These are phyloP conservation scores for Caenorhabditis doughertyi DNA, from an alignment of 2,888 invertebrate genomes.

Conservation along the genomic window DNA sequence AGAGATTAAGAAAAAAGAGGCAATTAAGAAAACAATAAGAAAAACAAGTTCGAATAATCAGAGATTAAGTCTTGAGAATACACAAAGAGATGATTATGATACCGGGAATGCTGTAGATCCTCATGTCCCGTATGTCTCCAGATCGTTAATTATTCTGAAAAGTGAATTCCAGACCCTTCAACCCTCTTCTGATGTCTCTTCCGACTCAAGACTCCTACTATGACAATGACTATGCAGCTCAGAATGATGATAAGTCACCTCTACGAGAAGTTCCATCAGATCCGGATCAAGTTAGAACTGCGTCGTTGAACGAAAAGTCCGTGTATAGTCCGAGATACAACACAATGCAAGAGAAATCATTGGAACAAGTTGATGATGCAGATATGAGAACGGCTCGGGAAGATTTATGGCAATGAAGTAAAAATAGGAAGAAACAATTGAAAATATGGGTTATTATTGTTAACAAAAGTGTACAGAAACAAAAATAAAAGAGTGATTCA, in stretches of 20 bases:
- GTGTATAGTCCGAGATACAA: conserved; percentile 32
- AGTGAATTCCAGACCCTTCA: conserved; percentile 13
- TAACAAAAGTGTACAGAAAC: conserved; percentile 44
- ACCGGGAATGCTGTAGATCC: no score
- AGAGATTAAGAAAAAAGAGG: conserved; percentile 31
- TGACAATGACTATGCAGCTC: conserved; percentile 3
- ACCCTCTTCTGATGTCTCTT: conserved; percentile 1
- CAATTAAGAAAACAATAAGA: conserved; percentile 9
- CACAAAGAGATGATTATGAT: conserved; percentile 29
- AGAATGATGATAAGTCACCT: background rate
- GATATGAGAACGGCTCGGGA: conserved; percentile 43
- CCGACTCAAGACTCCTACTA: conserved; percentile 7
- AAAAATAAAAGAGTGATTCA: conserved; percentile 9
- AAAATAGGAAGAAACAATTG: background rate
- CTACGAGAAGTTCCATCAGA: background rate
- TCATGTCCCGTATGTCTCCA: conserved; percentile 5
- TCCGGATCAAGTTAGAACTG: conserved; percentile 8
- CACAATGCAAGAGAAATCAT: background rate
- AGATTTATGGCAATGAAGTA: conserved; percentile 17
- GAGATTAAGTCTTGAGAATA: conserved; percentile 31
- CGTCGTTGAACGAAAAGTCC: conserved; percentile 25
- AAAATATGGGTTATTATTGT: background rate
- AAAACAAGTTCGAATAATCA: conserved; percentile 25
- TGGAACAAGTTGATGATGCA: conserved; percentile 9
- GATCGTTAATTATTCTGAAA: background rate